A percentile compares a stretch with the other conserved stretches of the same genome.
Conservation (phyloP, 1,140 invertebrate species). For the Drosophila lowei region DNA sequence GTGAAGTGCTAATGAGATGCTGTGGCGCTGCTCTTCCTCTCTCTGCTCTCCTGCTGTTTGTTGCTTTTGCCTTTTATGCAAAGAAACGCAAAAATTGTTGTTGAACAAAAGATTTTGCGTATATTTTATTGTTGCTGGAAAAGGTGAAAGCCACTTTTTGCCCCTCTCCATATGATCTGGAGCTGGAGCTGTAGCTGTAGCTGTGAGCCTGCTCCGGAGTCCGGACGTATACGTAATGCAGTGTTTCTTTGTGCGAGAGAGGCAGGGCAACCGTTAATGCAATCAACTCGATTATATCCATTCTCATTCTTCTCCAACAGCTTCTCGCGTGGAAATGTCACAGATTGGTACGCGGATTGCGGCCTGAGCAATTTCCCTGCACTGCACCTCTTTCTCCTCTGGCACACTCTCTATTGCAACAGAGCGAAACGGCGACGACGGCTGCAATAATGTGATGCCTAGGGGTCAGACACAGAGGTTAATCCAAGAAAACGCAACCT, state of each 20-base stretch:
- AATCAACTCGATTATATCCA: slow-evolving; percentile 55
- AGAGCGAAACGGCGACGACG: slow-evolving; percentile 39
- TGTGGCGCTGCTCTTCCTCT: slow-evolving; percentile 58
- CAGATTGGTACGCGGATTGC: slow-evolving; percentile 29
- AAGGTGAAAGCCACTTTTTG: slow-evolving; percentile 72
- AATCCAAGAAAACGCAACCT: slow-evolving; percentile 67
- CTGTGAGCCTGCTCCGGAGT: no score
- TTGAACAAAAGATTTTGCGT: slow-evolving; percentile 55
- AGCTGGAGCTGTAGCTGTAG: neutral
- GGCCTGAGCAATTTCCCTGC: slow-evolving; percentile 29
- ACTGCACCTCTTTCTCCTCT: slow-evolving; percentile 19
- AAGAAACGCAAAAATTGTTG: slow-evolving; percentile 60
- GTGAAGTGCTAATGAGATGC: slow-evolving; percentile 77
- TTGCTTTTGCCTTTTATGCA: slow-evolving; percentile 79
- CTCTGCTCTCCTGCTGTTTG: slow-evolving; percentile 47
- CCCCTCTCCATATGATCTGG: slow-evolving; percentile 27
- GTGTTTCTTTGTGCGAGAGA: slow-evolving; percentile 51
- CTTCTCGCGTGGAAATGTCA: slow-evolving; percentile 63
- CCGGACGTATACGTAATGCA: slow-evolving; percentile 51
- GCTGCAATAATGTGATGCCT: slow-evolving; percentile 68
- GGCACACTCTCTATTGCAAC: slow-evolving; percentile 21
- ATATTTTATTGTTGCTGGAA: slow-evolving; percentile 61
- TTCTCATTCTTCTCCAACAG: slow-evolving; percentile 52
- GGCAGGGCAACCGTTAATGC: slow-evolving; percentile 50
- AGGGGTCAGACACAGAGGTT: slow-evolving; percentile 58